Conservation (phyloP, 2,888 invertebrate species). For the Cantharis rufa region DNA sequence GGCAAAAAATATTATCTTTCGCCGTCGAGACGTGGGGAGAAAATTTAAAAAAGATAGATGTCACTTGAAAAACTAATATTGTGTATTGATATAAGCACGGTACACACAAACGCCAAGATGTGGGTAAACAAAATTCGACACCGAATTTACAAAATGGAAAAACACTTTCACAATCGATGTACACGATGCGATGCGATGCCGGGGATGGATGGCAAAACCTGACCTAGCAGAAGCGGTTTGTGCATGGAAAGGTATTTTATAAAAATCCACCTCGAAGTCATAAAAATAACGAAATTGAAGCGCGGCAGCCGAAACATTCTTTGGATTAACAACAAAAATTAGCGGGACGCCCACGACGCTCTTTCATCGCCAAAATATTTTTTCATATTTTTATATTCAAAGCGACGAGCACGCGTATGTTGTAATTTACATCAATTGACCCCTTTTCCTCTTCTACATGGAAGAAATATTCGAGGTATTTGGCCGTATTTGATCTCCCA, state of each 20-base stretch:
- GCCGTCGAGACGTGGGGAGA: neutral
- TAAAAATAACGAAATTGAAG: neutral
- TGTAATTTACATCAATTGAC: neutral
- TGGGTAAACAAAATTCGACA: conserved; percentile 18
- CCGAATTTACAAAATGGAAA: neutral
- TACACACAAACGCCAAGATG: conserved; percentile 7
- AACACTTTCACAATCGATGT: conserved; percentile 17
- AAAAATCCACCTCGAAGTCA: neutral
- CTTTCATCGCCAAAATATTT: neutral
- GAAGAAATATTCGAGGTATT: neutral
- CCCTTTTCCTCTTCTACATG: neutral
- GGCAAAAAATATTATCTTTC: neutral
- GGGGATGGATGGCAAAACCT: neutral
- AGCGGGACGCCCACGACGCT: neutral
- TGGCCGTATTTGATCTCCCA: neutral
- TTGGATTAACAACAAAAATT: neutral
- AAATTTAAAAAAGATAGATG: conserved; percentile 3
- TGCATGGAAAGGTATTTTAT: neutral
- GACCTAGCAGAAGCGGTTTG: neutral
- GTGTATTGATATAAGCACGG: conserved; percentile 14
- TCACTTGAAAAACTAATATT: conserved; percentile 18
- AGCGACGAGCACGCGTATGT: neutral
- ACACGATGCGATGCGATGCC: conserved; percentile 6
- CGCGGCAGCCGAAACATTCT: neutral
- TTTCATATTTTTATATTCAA: neutral